phyloP scores from a whole-genome alignment of 2,113 vertebrate genomes.

The Trematomus loennbergii region DNA sequence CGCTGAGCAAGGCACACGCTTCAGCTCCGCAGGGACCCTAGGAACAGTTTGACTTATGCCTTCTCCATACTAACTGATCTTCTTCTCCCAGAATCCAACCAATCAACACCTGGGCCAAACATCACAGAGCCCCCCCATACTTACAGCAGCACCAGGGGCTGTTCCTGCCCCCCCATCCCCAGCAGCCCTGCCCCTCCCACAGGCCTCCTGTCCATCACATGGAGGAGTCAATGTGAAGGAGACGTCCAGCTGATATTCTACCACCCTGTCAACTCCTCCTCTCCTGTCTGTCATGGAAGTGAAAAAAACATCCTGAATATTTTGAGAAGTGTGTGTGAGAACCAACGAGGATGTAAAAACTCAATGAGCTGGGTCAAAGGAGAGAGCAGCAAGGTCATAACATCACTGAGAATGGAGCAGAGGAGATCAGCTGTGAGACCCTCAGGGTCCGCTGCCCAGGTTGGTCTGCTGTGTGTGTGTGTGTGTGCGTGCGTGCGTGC shows the following conservation, averaged over 20 bases:
- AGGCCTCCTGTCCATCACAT: not conserved
- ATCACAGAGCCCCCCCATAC: rapidly evolving
- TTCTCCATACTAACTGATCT: conserved; percentile 4
- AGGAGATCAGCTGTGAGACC: rapidly evolving
- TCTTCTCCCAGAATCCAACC: not conserved
- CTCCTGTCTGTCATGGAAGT: not conserved
- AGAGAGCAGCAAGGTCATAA: rapidly evolving
- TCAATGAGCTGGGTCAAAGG: rapidly evolving
- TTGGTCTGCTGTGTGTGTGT: conserved; percentile 23
- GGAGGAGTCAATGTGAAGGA: conserved; percentile 22
- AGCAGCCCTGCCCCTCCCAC: rapidly evolving
- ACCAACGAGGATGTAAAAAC: conserved; percentile 1
- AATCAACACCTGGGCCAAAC: not conserved
- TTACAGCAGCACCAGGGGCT: rapidly evolving
- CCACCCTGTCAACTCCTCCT: rapidly evolving
- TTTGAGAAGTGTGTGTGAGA: conserved; percentile 12
- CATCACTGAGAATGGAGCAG: not conserved
- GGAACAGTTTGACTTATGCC: too few relatives aligned
- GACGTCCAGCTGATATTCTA: rapidly evolving
- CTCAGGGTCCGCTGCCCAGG: conserved; percentile 53
- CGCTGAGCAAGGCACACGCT: too few relatives aligned
- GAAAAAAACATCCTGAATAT: rapidly evolving
- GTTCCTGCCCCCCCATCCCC: rapidly evolving
- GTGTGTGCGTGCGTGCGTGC: not conserved
- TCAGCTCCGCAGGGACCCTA: too few relatives aligned